phyloP scores from a whole-genome alignment of 2,113 vertebrate species.

The Caloenas nicobarica region DNA sequence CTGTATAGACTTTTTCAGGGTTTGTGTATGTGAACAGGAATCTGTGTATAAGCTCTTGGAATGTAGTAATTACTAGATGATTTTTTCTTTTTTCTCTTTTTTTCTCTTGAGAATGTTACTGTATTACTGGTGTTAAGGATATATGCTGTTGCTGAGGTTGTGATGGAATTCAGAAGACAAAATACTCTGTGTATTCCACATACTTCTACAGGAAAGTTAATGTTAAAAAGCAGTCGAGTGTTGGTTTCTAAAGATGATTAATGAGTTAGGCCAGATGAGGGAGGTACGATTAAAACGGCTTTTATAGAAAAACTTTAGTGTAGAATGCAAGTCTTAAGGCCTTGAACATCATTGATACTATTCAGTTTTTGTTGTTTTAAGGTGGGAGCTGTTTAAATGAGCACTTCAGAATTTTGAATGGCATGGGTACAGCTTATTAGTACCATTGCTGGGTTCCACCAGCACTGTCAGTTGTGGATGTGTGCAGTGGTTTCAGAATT shows the following conservation, averaged over 20 bases:
- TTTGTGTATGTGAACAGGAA: background rate
- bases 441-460: background rate
- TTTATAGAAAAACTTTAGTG: background rate
- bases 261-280: background rate
- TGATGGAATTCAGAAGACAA: background rate
- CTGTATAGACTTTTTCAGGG: background rate
- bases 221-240: background rate
- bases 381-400: background rate
- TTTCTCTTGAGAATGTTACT: background rate
- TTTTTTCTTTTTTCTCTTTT: background rate
- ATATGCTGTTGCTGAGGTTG: background rate
- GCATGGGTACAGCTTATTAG: background rate
- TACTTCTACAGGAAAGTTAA: background rate
- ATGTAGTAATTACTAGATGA: background rate
- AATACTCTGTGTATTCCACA: background rate
- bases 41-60: background rate
- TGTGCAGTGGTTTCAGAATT: background rate
- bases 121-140: background rate
- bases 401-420: background rate
- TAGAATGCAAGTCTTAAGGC: background rate
- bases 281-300: background rate
- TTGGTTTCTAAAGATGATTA: background rate
- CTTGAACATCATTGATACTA: background rate
- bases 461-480: background rate
- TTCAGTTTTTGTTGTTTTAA: background rate